phyloP scores from a whole-genome alignment of 2,113 vertebrate genomes.

The Engraulis encrasicolus region DNA sequence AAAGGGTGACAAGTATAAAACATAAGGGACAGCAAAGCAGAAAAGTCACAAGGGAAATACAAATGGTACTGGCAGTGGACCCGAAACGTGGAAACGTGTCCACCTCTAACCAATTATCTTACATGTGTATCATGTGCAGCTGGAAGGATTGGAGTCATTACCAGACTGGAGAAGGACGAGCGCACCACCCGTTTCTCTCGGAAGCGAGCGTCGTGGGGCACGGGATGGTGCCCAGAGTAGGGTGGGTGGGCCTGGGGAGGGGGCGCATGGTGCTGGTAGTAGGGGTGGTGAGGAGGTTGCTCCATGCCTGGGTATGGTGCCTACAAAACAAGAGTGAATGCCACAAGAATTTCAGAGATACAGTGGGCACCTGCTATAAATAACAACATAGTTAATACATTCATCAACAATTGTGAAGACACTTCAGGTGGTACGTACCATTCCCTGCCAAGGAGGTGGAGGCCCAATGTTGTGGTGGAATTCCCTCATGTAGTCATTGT shows the following conservation, averaged over 20 bases:
- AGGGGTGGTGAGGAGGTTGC: constrained; percentile 86
- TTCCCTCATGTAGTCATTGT: constrained; percentile 98
- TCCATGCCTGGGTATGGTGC: constrained; percentile 92
- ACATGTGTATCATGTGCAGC: too few species aligned
- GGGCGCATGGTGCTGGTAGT: constrained; percentile 94
- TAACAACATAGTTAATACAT: not conserved
- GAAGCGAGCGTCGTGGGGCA: constrained; percentile 88
- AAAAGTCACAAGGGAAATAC: too few species aligned
- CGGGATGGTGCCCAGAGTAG: constrained; percentile 89
- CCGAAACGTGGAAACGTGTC: too few species aligned
- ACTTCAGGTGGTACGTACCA: constrained; percentile 80
- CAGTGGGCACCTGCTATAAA: not conserved
- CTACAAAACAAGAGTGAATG: constrained; percentile 62
- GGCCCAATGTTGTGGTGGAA: constrained; percentile 95
- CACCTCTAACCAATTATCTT: too few species aligned
- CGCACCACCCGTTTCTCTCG: constrained; percentile 89
- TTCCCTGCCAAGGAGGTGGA: constrained; percentile 94
- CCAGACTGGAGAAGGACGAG: constrained; percentile 62
- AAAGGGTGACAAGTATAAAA: not conserved
- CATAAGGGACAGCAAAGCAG: too few species aligned
- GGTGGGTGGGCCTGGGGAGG: constrained; percentile 88
- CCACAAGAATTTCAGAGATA: not conserved
- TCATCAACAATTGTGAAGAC: not conserved
- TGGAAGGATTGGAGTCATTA: constrained; percentile 32
- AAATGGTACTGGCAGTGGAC: too few species aligned